phyloP scores from a whole-genome alignment of 1,140 invertebrate species.

The Branchinecta lindahli region DNA sequence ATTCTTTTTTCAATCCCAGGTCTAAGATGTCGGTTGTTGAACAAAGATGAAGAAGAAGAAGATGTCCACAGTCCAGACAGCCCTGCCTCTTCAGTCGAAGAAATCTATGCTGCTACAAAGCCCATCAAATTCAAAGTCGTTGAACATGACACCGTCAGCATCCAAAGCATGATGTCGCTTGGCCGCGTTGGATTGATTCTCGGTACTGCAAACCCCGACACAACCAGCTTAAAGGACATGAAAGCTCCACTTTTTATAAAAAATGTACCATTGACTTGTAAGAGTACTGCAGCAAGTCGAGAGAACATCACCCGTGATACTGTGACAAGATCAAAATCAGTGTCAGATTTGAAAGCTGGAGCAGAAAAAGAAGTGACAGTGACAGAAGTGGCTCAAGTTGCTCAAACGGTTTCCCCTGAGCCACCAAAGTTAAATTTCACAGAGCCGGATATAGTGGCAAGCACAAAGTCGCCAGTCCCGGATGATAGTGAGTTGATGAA shows the following conservation, averaged over 20 bases:
- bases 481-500: slow-evolving; percentile 26
- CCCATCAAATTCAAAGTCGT: slow-evolving; percentile 60
- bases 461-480: slow-evolving; percentile 51
- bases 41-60: slow-evolving; percentile 6
- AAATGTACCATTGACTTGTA: slow-evolving; percentile 2
- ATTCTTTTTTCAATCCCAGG: not conserved
- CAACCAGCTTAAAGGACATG: slow-evolving; percentile 14
- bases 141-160: slow-evolving; percentile 65
- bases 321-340: slow-evolving; percentile 18
- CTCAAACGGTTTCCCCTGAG: not conserved
- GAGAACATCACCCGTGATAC: slow-evolving; percentile 1
- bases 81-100: slow-evolving; percentile 52
- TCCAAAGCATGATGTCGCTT: slow-evolving; percentile 69
- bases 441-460: slow-evolving; percentile 85
- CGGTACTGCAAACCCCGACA: slow-evolving; percentile 31
- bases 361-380: slow-evolving; percentile 7
- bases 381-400: not conserved
- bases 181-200: slow-evolving; percentile 59
- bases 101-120: slow-evolving; percentile 39
- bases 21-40: not conserved
- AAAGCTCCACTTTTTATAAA: slow-evolving; percentile 15
- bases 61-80: slow-evolving; percentile 41
- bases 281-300: slow-evolving; percentile 14
- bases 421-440: slow-evolving; percentile 32
- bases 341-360: slow-evolving; percentile 9